Base-by-base conservation (phyloP, 2,797 vertebrate species). In the Dallia pectoralis region DNA sequence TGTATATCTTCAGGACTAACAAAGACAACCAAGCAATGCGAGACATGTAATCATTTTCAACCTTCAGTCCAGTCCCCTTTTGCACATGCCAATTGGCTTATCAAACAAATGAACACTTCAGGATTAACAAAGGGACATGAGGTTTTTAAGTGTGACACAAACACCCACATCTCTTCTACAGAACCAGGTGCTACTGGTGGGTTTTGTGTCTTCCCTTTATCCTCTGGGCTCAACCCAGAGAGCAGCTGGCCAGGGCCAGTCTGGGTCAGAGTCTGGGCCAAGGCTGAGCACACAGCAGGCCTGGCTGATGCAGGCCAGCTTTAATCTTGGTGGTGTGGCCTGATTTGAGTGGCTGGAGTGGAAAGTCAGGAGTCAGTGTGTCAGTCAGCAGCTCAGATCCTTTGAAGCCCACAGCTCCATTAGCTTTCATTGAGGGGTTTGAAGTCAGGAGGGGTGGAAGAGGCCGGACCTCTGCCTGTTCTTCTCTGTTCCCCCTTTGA, bases 331-430 rank as follows among this genome's bases (percentile, higher is more conserved):
- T 64, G 77, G 53, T 72, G 80, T 64, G 75, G 76, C 81, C 72
- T 68, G 81, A 85, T 72, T 44, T 59, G 22, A 59, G 53, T 59
- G 53, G 53, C 53, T 59, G 79, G 66, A 84, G 71, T 56, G 77
- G 78, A 80, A 77, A 76, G 80, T 75, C 73, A 76, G 74, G 48
- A 70, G 51, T 59, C 69, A 70, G 51, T 11, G 7, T 22, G 51
- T 70, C 27, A 51, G 49, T 64, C 62, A 18, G 16, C 1, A 7
- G 19, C 29, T 36, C 51, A 48, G 44, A 7, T 4, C 49, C 74
- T 88, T 88, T 87, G 86, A 88, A 84, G 86, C 81, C 49, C 67
- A 15, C n/a, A 69, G 79, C 77, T 86, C 87, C 83, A 86, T 88
- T 88, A 86, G 83, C 79, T 84, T 80, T 86, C 80, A 84, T 61